A percentile compares a stretch with the other conserved stretches of the same genome.
Evolutionary conservation across 2,888 invertebrate genomes (phyloP).

Genomic region (Dioctria linearis): DNA sequence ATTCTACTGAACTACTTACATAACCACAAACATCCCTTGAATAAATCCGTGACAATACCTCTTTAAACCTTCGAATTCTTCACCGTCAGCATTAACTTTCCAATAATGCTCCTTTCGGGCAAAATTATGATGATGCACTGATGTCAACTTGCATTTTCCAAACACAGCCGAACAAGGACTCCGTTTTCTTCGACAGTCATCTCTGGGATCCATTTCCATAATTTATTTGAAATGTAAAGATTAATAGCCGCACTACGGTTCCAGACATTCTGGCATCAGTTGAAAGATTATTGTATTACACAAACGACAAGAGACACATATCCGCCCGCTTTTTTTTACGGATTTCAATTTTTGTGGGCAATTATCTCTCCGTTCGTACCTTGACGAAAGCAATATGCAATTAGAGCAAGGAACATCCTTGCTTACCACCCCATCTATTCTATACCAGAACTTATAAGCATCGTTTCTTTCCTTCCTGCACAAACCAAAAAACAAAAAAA

Average conservation of each 20-base stretch:
- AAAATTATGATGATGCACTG: conserved; percentile 23
- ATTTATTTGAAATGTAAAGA: conserved; percentile 48
- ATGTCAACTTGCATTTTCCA: conserved; percentile 19
- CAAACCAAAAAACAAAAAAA: too few relatives aligned
- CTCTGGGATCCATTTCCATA: conserved; percentile 37
- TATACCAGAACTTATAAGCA: too few relatives aligned
- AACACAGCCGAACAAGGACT: background rate
- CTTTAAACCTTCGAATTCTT: conserved; percentile 5
- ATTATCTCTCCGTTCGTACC: background rate
- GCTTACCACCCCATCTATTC: background rate
- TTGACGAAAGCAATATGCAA: conserved; percentile 40
- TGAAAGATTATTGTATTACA: conserved; percentile 32
- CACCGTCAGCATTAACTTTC: conserved; percentile 22
- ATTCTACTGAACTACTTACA: background rate
- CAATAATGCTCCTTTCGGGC: conserved; percentile 2
- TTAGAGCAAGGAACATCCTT: conserved; percentile 13
- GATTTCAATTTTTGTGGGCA: conserved; percentile 42
- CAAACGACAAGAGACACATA: conserved; percentile 35
- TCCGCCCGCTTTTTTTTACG: conserved; percentile 11
- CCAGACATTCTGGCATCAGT: conserved; percentile 48
- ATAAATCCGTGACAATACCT: conserved; percentile 23
- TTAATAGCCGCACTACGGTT: conserved; percentile 35
- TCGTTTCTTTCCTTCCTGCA: too few relatives aligned
- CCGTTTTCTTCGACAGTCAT: conserved; percentile 14
- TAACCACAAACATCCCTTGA: background rate